Base-by-base conservation (phyloP, 1,140 invertebrate genomes). In the Caenorhabditis inopinata region DNA sequence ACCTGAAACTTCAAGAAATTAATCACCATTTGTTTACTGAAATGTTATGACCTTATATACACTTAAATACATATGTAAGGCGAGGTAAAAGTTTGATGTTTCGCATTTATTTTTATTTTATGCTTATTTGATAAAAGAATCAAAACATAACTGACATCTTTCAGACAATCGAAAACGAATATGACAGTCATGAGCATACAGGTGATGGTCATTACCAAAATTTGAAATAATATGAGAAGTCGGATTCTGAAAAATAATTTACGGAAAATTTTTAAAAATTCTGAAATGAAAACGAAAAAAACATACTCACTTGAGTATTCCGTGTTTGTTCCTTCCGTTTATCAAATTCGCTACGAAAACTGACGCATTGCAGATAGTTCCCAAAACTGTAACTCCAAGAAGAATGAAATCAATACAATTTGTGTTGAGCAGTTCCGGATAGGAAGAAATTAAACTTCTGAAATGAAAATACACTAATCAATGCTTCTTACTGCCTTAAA, bases 131-230 rank as follows among this genome's bases (percentile, higher is more conserved):
- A n/a, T n/a, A n/a, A n/a, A n/a, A n/a, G n/a, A n/a, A n/a, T n/a
- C n/a, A n/a, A n/a, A 42, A 42, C 14, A 7, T 42, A 38, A 68
- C 58, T 42, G 9, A 68, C 58, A 38, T 68, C n/a, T 2, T n/a
- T 68, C n/a, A 68, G n/a, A 9, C 58, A 68, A 11, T 68, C 58
- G n/a, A 68, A 68, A 7, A 68, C 58, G 38, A 68, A 68, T 21
- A 68, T 42, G 0, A 68, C 32, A 21, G 58, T 68, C 58, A 68
- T 68, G 12, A 68, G n/a, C 18, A 68, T 68, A 16, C 58, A 68
- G 11, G 32, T 68, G 2, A 68, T 68, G 9, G 32, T 68, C 58
- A 68, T 68, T 14, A 68, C 32, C 2, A 68, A 32, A 21, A 38
- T 68, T 7, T 38, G 58, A 27, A 68, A 68, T 9, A 68, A 38